A percentile compares a stretch with the other conserved stretches of the same genome.
Conservation (phyloP, 2,113 vertebrate genomes). For the Helogale parvula region DNA sequence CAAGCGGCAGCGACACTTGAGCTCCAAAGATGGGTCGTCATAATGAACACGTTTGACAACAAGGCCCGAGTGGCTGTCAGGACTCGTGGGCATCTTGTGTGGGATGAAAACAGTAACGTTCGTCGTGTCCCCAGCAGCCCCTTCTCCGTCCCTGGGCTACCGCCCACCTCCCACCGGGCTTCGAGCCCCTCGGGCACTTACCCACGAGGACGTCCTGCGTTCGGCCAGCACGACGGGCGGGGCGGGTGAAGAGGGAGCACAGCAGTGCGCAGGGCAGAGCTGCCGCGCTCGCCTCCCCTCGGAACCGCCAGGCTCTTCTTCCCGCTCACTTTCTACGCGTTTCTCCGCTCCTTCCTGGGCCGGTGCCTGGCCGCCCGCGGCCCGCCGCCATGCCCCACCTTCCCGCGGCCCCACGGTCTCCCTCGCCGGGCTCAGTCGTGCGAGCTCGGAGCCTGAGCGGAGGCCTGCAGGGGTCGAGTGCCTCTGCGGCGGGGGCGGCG, state of each 20-base stretch:
- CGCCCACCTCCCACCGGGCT: accelerated
- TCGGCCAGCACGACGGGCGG: no score
- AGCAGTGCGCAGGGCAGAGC: no score
- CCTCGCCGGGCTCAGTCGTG: not conserved
- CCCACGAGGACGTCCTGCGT: not conserved
- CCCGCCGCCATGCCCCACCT: no score
- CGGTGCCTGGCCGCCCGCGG: no score
- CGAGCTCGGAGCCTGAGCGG: not conserved
- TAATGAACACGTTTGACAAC: not conserved
- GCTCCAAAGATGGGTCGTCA: not conserved
- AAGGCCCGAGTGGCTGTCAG: not conserved
- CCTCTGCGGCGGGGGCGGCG: not conserved
- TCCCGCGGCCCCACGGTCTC: no score
- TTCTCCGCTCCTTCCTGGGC: no score
- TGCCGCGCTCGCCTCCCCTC: no score
- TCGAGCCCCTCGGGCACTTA: not conserved
- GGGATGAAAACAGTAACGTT: no score
- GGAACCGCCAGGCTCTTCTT: no score
- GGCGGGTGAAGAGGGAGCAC: no score
- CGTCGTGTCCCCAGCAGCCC: not conserved
- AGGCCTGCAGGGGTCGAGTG: not conserved
- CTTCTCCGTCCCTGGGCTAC: not conserved
- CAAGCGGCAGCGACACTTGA: not conserved
- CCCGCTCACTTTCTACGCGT: no score
- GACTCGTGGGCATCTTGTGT: not conserved